These are phyloP conservation scores for Anolis sagrei DNA, from an alignment of 2,113 vertebrate species.

Conservation along the genomic window DNA sequence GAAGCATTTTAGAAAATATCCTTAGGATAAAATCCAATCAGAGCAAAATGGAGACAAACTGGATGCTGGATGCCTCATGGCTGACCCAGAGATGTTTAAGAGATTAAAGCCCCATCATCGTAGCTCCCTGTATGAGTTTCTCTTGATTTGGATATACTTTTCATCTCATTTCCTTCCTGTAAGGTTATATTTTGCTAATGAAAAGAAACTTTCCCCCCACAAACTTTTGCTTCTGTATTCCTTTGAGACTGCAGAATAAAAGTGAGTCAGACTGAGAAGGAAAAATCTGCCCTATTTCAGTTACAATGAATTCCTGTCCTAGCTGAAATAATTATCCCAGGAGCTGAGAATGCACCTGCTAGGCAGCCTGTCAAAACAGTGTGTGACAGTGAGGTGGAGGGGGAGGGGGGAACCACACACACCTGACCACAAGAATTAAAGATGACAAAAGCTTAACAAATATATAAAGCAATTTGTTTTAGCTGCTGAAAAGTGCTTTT, in stretches of 20 bases:
- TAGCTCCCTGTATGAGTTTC: not conserved
- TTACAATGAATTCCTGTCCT: conserved; percentile 58
- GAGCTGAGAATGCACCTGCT: conserved; percentile 61
- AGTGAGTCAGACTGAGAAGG: conserved; percentile 36
- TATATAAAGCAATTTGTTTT: conserved; percentile 55
- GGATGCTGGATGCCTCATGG: conserved; percentile 12
- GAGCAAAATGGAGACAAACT: conserved; percentile 1
- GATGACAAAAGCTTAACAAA: conserved; percentile 53
- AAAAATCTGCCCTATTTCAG: conserved; percentile 46
- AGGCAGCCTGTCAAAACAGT: conserved; percentile 59
- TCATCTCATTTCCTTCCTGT: conserved; percentile 28
- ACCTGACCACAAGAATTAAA: conserved; percentile 47
- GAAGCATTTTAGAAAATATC: not conserved
- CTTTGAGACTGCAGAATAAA: conserved; percentile 34
- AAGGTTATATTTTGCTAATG: conserved; percentile 55
- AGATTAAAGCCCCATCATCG: conserved; percentile 19
- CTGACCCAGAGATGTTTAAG: conserved; percentile 43
- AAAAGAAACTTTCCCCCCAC: conserved; percentile 42
- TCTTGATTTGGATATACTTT: conserved; percentile 31
- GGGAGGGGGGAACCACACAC: conserved; percentile 1
- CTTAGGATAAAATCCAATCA: not conserved
- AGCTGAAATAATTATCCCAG: conserved; percentile 66
- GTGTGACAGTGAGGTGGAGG: conserved; percentile 46
- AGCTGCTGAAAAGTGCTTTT: conserved; percentile 56
- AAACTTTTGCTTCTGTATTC: conserved; percentile 9